Conservation (phyloP, 2,113 vertebrate genomes). For the Nettapus auritus region DNA sequence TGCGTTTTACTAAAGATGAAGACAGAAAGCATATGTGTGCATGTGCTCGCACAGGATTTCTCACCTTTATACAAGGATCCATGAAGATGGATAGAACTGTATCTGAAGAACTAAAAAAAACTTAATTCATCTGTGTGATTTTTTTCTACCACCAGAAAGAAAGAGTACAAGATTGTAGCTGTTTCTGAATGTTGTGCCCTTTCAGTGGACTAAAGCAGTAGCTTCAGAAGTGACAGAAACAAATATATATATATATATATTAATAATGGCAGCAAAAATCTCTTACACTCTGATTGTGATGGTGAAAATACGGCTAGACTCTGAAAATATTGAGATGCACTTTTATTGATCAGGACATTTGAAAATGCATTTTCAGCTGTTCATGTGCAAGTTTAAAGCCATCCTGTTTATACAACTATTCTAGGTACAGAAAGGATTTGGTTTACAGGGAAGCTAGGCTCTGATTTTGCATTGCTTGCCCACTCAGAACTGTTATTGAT, state of each 20-base stretch:
- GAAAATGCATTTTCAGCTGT: background rate
- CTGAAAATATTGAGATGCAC: background rate
- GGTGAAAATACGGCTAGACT: background rate
- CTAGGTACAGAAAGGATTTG: background rate
- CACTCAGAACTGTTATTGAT: background rate
- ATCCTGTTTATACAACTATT: background rate
- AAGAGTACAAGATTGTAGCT: background rate
- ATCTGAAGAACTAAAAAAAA: background rate
- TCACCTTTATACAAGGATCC: background rate
- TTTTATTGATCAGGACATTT: background rate
- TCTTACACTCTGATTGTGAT: background rate
- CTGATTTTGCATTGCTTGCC: background rate
- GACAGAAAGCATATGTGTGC: slow-evolving; percentile 26
- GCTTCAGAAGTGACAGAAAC: background rate
- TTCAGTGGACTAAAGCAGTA: background rate
- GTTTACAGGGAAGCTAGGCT: background rate
- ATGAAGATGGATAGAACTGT: background rate
- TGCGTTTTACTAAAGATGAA: background rate
- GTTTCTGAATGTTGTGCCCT: background rate
- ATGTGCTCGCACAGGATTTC: background rate
- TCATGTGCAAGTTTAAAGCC: background rate
- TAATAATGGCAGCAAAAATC: background rate
- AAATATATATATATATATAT: background rate
- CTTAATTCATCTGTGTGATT: background rate
- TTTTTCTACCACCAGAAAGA: background rate